Conservation (phyloP, 2,113 vertebrate species). For the Nerophis lumbriciformis region DNA sequence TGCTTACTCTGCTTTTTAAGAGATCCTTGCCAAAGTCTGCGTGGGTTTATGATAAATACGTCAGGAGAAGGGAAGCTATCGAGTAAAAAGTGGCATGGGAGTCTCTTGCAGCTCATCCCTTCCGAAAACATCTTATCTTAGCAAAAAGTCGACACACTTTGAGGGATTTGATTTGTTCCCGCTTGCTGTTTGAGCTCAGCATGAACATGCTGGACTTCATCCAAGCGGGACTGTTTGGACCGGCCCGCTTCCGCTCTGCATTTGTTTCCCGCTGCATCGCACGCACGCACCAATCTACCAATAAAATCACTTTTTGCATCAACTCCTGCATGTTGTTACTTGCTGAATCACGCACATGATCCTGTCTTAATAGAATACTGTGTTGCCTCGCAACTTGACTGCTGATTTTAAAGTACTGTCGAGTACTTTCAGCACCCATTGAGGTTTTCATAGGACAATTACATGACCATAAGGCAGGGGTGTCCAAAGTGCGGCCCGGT, state of each 20-base stretch:
- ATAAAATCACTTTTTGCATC: constrained; percentile 64
- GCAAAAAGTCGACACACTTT: constrained; percentile 1
- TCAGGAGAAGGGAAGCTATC: not conserved
- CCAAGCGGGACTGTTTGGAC: constrained; percentile 1
- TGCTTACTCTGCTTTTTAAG: constrained; percentile 1
- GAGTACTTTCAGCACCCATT: no score
- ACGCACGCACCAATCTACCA: constrained; percentile 25
- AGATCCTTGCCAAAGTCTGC: no score
- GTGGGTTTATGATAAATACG: not conserved
- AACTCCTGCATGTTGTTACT: constrained; percentile 3
- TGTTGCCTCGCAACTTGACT: no score
- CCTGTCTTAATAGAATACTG: no score
- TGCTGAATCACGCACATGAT: not conserved
- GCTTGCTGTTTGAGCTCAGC: not conserved
- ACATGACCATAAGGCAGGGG: no score
- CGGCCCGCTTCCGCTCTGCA: not conserved
- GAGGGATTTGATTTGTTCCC: not conserved
- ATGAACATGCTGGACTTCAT: not conserved
- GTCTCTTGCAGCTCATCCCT: not conserved
- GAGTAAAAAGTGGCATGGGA: not conserved
- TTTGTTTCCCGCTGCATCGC: constrained; percentile 19
- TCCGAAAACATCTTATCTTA: not conserved
- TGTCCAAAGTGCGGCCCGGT: no score
- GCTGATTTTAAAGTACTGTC: no score
- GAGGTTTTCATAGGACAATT: no score